These are phyloP conservation scores for Bombus confusus DNA, from an alignment of 1,140 invertebrate genomes.

Conservation along the genomic window DNA sequence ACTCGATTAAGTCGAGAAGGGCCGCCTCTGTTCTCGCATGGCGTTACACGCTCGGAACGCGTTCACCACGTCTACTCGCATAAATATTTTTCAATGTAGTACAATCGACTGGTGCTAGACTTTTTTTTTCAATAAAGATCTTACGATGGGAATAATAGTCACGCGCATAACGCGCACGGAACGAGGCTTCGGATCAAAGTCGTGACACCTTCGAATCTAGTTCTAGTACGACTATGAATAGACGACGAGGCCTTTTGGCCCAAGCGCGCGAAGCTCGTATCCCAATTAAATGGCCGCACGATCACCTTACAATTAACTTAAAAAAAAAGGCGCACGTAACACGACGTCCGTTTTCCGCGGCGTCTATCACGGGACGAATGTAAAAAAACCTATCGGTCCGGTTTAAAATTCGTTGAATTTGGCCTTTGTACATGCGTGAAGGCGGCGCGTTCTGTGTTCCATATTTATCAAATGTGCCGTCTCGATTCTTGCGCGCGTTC, in stretches of 20 bases:
- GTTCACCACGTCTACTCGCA: neutral
- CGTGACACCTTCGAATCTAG: conserved; percentile 73
- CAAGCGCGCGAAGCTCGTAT: conserved; percentile 66
- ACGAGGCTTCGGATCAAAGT: conserved; percentile 75
- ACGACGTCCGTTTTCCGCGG: neutral
- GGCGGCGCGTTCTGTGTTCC: neutral
- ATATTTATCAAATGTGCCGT: conserved; percentile 2
- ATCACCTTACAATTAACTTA: conserved; percentile 63
- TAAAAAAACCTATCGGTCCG: too few relatives aligned
- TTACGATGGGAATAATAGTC: conserved; percentile 41
- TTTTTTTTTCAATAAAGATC: neutral
- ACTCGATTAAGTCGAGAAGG: conserved; percentile 54
- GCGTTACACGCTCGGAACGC: neutral
- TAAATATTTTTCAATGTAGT: neutral
- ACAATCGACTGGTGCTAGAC: neutral
- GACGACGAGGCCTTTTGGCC: conserved; percentile 74
- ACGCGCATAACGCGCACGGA: conserved; percentile 57
- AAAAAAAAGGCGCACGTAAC: conserved; percentile 17
- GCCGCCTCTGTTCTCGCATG: conserved; percentile 16
- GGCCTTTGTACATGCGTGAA: neutral
- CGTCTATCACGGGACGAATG: neutral
- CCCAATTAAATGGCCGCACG: conserved; percentile 64
- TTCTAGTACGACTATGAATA: conserved; percentile 80
- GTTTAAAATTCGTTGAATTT: neutral
- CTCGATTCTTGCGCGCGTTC: neutral